phyloP scores from a whole-genome alignment of 2,113 vertebrate genomes.

The Phalacrocorax brasilianus region DNA sequence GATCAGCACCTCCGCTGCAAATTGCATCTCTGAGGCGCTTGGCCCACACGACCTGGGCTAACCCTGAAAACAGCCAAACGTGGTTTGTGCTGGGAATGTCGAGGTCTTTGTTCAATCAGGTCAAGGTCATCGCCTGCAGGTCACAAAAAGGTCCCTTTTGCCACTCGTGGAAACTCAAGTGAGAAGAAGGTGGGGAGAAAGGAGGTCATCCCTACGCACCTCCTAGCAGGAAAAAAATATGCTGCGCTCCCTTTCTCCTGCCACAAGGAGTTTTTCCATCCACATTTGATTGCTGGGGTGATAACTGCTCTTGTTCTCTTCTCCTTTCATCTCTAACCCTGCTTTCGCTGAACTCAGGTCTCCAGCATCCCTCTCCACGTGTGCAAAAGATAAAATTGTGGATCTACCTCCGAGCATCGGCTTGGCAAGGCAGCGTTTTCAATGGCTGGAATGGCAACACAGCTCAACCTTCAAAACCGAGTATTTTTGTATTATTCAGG shows the following conservation, averaged over 20 bases:
- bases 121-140: not conserved
- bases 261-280: not conserved
- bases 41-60: not conserved
- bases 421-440: not conserved
- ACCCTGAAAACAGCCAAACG: not conserved
- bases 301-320: not conserved
- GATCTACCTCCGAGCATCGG: not conserved
- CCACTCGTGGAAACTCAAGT: not conserved
- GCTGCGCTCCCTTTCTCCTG: not conserved
- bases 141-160: not conserved
- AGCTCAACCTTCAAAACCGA: not conserved
- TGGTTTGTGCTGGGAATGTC: not conserved
- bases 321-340: not conserved
- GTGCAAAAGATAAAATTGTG: not conserved
- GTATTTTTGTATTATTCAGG: not conserved
- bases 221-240: not conserved
- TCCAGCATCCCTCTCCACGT: not conserved
- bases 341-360: not conserved
- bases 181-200: not conserved
- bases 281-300: not conserved
- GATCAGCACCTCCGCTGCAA: not conserved
- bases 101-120: not conserved
- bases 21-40: not conserved
- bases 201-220: fast-evolving
- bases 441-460: not conserved